phyloP scores from a whole-genome alignment of 2,888 invertebrate genomes.

The Sylvicola cinctus region DNA sequence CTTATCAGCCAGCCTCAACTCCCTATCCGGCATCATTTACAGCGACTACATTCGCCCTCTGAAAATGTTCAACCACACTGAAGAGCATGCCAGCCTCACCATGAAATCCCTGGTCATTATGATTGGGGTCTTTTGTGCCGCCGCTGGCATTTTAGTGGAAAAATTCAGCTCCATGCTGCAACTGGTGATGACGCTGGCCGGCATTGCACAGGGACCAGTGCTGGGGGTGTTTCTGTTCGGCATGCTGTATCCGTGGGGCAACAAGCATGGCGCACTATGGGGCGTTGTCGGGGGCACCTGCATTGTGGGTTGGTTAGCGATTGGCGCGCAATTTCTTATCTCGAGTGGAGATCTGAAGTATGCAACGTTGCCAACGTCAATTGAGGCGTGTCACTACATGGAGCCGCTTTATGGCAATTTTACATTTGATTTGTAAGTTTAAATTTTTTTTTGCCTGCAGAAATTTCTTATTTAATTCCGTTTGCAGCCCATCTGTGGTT shows the following conservation, averaged over 20 bases:
- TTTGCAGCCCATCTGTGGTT: no score
- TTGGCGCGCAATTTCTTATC: no score
- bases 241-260: slow-evolving; percentile 33
- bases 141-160: slow-evolving; percentile 25
- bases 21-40: slow-evolving; percentile 32
- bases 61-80: slow-evolving; percentile 19
- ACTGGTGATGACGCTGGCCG: slow-evolving; percentile 24
- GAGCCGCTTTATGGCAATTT: no score
- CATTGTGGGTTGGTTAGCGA: no score
- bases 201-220: slow-evolving; percentile 35
- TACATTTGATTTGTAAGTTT: no score
- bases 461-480: no score
- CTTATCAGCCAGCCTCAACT: slow-evolving; percentile 34
- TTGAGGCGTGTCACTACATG: no score
- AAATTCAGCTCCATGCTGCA: slow-evolving; percentile 29
- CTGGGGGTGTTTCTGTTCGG: slow-evolving; percentile 44
- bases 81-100: slow-evolving; percentile 26
- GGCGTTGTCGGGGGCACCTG: no score
- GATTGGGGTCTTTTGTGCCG: slow-evolving; percentile 36
- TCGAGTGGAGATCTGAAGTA: no score
- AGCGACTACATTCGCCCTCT: slow-evolving; percentile 31
- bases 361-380: no score
- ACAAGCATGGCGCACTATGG: no score
- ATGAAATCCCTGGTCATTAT: slow-evolving; percentile 26
- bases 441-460: no score